Evolutionary conservation across 2,797 vertebrate genomes (phyloP).

Genomic region (Anas flavirostris): DNA sequence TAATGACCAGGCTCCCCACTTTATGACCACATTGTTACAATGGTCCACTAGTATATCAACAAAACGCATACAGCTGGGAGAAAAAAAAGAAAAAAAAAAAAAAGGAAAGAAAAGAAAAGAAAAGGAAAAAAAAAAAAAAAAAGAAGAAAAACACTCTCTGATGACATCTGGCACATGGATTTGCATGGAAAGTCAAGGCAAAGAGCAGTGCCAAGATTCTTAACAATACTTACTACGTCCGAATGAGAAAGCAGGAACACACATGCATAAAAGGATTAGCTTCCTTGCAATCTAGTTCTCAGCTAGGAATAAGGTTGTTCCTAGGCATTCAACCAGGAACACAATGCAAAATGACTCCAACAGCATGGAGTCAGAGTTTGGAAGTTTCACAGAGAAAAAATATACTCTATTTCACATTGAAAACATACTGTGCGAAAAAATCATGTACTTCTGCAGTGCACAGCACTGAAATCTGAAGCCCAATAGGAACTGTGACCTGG

Average conservation of each 20-base stretch:
- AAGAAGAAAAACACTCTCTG: not conserved
- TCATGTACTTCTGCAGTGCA: not conserved
- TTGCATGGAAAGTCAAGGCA: constrained; percentile 32
- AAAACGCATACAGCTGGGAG: constrained; percentile 37
- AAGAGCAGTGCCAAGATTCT: constrained; percentile 48
- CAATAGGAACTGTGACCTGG: constrained; percentile 16
- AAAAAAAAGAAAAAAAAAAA: not conserved
- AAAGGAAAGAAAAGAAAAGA: too few relatives aligned
- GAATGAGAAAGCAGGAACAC: not conserved
- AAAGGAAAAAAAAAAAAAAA: not conserved
- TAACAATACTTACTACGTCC: constrained; percentile 27
- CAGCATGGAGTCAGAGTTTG: constrained; percentile 4
- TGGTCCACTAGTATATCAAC: not conserved
- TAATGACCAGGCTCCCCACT: not conserved
- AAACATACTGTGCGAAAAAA: constrained; percentile 47
- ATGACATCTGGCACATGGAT: constrained; percentile 52
- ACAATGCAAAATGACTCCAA: constrained; percentile 34
- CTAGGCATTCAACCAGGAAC: constrained; percentile 32
- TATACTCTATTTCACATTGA: not conserved
- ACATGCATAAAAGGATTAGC: constrained; percentile 44
- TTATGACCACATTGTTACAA: constrained; percentile 6
- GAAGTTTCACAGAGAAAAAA: constrained; percentile 17
- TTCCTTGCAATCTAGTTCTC: constrained; percentile 47
- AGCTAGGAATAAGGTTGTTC: not conserved
- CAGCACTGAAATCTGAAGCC: constrained; percentile 41